A percentile compares a stretch with the other conserved stretches of the same genome.
phyloP scores from a whole-genome alignment of 2,797 vertebrate species.

The Merluccius polli region DNA sequence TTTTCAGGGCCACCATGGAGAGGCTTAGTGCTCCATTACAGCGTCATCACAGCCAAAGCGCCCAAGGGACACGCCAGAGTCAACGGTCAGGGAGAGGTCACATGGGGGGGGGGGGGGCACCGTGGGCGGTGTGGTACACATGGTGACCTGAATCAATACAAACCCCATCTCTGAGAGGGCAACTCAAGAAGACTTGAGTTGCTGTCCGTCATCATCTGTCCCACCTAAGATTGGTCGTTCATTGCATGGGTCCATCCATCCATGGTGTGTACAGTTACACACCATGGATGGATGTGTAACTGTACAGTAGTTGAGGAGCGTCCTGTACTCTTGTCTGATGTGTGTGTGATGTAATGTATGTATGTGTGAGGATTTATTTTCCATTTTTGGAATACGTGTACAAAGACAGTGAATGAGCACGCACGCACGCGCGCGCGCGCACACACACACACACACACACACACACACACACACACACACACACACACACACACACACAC shows the following conservation, averaged over 20 bases:
- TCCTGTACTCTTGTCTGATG: not conserved
- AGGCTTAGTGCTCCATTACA: not conserved
- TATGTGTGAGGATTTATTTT: not conserved
- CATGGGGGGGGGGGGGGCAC: too few species aligned
- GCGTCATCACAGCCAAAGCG: too few species aligned
- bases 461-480: not conserved
- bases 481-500: constrained; percentile 30
- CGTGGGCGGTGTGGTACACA: not conserved
- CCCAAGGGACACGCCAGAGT: not conserved
- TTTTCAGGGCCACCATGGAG: not conserved
- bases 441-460: not conserved
- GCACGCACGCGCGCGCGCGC: not conserved
- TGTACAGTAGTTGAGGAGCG: not conserved
- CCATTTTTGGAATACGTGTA: not conserved
- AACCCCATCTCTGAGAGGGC: not conserved
- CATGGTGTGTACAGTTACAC: too few species aligned
- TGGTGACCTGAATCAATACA: not conserved
- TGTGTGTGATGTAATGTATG: not conserved
- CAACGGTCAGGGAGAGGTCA: not conserved
- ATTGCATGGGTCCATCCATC: too few species aligned
- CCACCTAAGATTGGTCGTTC: too few species aligned
- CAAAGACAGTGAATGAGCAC: not conserved
- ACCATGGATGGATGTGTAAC: not conserved
- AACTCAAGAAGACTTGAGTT: not conserved
- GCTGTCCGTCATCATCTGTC: too few species aligned